Evolutionary conservation across 2,113 vertebrate species (phyloP).

Genomic region (Silurus asotus): DNA sequence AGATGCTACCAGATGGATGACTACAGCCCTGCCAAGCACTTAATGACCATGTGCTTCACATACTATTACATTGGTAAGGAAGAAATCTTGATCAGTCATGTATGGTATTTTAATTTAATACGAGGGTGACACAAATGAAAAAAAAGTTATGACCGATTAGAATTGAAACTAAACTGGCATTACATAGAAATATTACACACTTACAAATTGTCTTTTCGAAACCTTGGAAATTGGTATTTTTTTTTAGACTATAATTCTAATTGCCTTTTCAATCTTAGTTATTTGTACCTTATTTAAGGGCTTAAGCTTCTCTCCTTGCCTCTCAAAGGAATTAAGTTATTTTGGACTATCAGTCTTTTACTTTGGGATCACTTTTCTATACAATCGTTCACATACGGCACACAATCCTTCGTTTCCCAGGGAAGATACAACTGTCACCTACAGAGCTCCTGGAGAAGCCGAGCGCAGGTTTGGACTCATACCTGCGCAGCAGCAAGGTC

Average conservation of each 20-base stretch:
- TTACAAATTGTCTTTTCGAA: background rate
- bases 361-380: constrained; percentile 27
- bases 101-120: background rate
- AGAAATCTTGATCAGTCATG: background rate
- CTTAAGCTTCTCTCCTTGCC: background rate
- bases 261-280: too few relatives aligned
- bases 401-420: constrained; percentile 60
- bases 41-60: constrained; percentile 99
- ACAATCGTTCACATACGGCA: background rate
- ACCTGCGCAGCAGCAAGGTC: constrained; percentile 87
- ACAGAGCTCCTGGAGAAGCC: constrained; percentile 78
- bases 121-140: background rate
- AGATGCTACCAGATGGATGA: constrained; percentile 98
- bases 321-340: background rate
- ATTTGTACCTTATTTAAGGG: background rate
- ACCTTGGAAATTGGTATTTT: background rate
- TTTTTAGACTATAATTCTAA: background rate
- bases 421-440: constrained; percentile 78
- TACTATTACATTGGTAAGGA: constrained; percentile 89
- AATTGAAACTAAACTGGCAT: background rate
- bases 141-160: background rate
- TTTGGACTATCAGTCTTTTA: background rate
- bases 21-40: constrained; percentile 93
- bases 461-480: constrained; percentile 79
- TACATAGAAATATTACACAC: background rate